Evolutionary conservation across 2,113 vertebrate genomes (phyloP), one percentile per base, ranked within the genome.

Genomic region (Perca schrenkii): DNA sequence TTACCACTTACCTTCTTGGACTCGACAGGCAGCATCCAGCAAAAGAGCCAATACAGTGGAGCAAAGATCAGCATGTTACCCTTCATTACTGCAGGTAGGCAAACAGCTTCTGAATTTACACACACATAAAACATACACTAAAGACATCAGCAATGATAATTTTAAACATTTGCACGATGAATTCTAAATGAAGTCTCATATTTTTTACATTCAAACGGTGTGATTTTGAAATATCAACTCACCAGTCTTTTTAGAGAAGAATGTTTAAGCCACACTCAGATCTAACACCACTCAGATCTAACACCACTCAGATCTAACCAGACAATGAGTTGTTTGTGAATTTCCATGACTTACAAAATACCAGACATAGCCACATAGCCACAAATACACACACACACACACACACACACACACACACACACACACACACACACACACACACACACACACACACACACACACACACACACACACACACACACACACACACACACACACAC

Each of bases 11-110:
- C 74, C 52, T 7, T 65, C 43, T 12, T 72, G 10, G 82, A 75
- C n/a, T 0, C 19, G 1, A 13, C 64, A 19, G 43, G 64, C 43
- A 47, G 52, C 57, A 63, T 50, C 49, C 71, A 79, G 65, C n/a
- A 52, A 19, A 75, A 57, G 40, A 80, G 10, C 40, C 54, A 19
- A 77, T 31, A 57, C 28, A 70, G 22, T 4, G 19, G 0, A 31
- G 6, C 63, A 25, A 71, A 43, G 13, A 53, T 22, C 61, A 25
- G 31, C 61, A 25, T 12, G 46, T 21, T 50, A 12, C 43, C 43
- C 34, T 47, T 61, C 81, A 83, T 77, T 52, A 22, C 43, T 66
- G 66, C 43, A 49, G 74, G 31, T 14, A 11, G 15, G 13, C 22
- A 17, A 50, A 64, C 25, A 8, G 11, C 43, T 49, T n/a, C 74